phyloP scores from a whole-genome alignment of 2,113 vertebrate species.

The human region DNA sequence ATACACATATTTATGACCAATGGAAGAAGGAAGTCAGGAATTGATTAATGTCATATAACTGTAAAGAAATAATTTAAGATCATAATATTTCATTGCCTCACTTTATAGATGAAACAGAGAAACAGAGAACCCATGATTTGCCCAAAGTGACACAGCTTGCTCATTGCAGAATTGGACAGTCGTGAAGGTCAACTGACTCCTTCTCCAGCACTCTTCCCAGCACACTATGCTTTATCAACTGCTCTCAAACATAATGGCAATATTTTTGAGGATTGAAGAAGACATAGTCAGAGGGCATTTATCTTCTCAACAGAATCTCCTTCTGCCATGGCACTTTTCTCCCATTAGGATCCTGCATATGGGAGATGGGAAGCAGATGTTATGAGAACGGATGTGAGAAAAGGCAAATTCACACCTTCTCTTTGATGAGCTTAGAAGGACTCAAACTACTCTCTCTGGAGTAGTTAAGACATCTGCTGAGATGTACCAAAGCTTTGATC shows the following conservation, averaged over 20 bases:
- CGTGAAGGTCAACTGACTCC: background rate
- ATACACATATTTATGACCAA: background rate
- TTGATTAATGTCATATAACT: background rate
- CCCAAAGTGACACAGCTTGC: background rate
- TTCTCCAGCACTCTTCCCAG: background rate
- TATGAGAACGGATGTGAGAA: slow-evolving; percentile 41
- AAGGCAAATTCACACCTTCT: background rate
- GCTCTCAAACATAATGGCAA: background rate
- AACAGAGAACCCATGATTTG: background rate
- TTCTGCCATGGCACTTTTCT: background rate
- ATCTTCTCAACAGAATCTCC: background rate
- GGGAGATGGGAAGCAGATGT: background rate
- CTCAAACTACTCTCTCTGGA: slow-evolving; percentile 35
- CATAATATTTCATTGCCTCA: background rate
- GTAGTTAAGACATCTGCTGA: slow-evolving; percentile 36
- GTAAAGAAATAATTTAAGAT: background rate
- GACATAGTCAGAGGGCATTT: background rate
- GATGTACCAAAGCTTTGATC: background rate
- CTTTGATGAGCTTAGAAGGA: slow-evolving; percentile 37
- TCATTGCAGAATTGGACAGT: background rate
- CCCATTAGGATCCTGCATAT: background rate
- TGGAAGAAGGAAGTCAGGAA: background rate
- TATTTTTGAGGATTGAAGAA: background rate
- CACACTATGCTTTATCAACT: background rate
- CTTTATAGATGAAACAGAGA: background rate